phyloP scores from a whole-genome alignment of 2,888 invertebrate species.

The Balanococcus diminutus region DNA sequence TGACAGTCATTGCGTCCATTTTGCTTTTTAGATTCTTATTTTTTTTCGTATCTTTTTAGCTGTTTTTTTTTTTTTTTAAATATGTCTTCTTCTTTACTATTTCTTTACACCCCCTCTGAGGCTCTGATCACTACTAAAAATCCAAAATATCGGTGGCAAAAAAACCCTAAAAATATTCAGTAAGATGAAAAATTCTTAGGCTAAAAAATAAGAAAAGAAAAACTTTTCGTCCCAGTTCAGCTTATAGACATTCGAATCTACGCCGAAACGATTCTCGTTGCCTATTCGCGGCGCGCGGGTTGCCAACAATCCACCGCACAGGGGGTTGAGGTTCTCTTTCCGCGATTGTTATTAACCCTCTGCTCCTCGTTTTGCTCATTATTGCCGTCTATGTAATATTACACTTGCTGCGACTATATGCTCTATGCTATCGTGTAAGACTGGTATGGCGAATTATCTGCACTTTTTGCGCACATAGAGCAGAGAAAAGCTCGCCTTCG shows the following conservation, averaged over 20 bases:
- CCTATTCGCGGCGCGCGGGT: conserved; percentile 53
- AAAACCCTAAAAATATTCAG: no score
- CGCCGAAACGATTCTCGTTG: conserved; percentile 32
- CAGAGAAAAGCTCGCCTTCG: background rate
- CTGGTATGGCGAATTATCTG: conserved; percentile 42
- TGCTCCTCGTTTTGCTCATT: conserved; percentile 45
- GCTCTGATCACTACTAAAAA: no score
- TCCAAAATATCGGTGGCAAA: no score
- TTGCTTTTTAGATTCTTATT: no score
- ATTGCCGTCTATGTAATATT: conserved; percentile 53
- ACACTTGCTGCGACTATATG: conserved; percentile 41
- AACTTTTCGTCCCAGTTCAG: background rate
- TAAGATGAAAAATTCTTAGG: no score
- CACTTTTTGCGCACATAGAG: conserved; percentile 32
- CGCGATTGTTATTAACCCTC: conserved; percentile 53
- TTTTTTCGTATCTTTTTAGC: no score
- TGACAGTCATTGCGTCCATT: no score
- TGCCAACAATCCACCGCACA: conserved; percentile 51
- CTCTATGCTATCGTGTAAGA: background rate
- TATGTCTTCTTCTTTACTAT: no score
- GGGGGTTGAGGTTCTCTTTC: conserved; percentile 53
- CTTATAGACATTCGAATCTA: background rate
- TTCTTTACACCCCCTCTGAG: no score
- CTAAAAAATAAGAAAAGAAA: no score
- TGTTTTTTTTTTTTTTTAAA: no score